phyloP scores from a whole-genome alignment of 2,797 vertebrate species.

The Danio choprae region DNA sequence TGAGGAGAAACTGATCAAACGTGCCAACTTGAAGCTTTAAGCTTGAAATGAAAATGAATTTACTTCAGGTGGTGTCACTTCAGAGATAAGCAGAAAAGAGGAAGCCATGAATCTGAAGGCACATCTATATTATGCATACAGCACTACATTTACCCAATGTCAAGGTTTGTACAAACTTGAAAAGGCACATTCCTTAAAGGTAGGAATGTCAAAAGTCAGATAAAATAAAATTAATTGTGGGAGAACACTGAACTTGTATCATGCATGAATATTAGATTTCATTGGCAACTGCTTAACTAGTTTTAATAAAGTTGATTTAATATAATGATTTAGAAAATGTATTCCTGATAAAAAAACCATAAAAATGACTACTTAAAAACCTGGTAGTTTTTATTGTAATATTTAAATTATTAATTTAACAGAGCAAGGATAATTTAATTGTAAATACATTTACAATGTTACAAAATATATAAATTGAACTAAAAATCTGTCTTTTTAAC shows the following conservation, averaged over 20 bases:
- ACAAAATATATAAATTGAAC: no score
- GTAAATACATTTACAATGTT: no score
- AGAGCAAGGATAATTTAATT: no score
- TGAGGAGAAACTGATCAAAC: neutral
- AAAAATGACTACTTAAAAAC: no score
- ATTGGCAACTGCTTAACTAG: no score
- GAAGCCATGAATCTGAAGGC: constrained; percentile 1
- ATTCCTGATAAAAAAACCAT: no score
- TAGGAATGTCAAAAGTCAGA: neutral
- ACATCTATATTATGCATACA: constrained; percentile 26
- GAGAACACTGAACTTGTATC: neutral
- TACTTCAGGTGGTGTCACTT: constrained; percentile 13
- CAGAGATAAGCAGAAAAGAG: neutral
- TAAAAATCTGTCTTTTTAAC: no score
- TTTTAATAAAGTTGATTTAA: no score
- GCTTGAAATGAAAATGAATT: constrained; percentile 20
- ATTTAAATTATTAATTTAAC: no score
- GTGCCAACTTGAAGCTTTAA: constrained; percentile 16
- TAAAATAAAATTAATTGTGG: neutral
- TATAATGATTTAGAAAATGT: no score
- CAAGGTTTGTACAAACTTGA: neutral
- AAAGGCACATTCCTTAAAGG: neutral
- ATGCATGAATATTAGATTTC: no score
- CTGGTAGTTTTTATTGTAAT: no score
- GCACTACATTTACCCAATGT: neutral